Evolutionary conservation across 2,888 invertebrate genomes (phyloP).

Genomic region (Odontocerum albicorne): DNA sequence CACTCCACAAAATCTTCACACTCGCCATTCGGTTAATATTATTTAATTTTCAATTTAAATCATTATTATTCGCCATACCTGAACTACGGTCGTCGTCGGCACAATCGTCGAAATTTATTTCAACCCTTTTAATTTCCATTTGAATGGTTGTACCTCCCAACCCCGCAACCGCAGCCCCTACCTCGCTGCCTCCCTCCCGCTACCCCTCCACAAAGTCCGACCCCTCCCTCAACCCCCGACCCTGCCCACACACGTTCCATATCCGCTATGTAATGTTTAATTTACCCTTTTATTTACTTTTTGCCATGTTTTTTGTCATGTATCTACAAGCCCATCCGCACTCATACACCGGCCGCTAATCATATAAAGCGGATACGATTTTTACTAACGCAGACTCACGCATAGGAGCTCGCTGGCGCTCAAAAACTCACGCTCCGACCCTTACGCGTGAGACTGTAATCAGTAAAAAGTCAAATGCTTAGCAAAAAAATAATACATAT

Average conservation of each 20-base stretch:
- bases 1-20: too few species aligned
- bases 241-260: slow-evolving; percentile 38
- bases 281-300: slow-evolving; percentile 37
- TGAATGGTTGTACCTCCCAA: slow-evolving; percentile 27
- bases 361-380: slow-evolving; percentile 20
- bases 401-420: neutral
- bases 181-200: slow-evolving; percentile 21
- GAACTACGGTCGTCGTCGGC: too few species aligned
- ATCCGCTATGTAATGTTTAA: slow-evolving; percentile 49
- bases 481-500: too few species aligned
- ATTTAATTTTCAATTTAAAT: too few species aligned
- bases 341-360: slow-evolving; percentile 24
- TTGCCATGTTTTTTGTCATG: slow-evolving; percentile 35
- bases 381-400: slow-evolving; percentile 3
- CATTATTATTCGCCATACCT: too few species aligned
- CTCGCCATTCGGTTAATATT: too few species aligned
- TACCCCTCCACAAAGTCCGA: slow-evolving; percentile 31
- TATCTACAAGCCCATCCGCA: slow-evolving; percentile 31
- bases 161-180: slow-evolving; percentile 28
- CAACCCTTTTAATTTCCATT: slow-evolving; percentile 7
- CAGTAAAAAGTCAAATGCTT: too few species aligned
- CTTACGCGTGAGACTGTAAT: neutral
- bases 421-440: neutral
- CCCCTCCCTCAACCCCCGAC: slow-evolving; percentile 36
- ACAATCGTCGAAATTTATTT: neutral